These are phyloP conservation scores for Pheosia gnoma DNA, from an alignment of 2,888 invertebrate genomes.

Conservation along the genomic window DNA sequence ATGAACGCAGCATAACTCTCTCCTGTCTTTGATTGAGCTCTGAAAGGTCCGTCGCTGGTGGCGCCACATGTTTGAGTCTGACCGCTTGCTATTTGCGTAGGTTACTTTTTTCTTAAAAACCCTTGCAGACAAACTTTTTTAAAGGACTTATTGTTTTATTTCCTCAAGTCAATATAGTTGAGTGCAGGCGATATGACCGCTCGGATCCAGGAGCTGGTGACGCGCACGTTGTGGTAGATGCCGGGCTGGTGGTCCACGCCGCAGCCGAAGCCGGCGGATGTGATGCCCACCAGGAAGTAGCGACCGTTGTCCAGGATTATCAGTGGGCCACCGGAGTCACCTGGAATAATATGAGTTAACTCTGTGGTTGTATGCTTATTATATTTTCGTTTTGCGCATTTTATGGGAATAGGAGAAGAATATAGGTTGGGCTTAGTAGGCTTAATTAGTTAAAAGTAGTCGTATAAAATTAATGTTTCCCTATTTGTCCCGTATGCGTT, in stretches of 20 bases:
- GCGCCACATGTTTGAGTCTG: not conserved
- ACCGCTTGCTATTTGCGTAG: too few relatives aligned
- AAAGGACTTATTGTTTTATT: not conserved
- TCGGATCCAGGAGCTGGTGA: constrained; percentile 88
- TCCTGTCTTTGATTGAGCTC: too few relatives aligned
- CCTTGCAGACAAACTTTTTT: too few relatives aligned
- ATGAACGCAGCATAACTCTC: too few relatives aligned
- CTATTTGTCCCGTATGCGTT: too few relatives aligned
- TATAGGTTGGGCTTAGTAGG: too few relatives aligned
- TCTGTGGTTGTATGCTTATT: too few relatives aligned
- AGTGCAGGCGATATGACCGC: constrained; percentile 72
- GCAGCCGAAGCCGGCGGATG: constrained; percentile 94
- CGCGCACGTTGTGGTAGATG: constrained; percentile 92
- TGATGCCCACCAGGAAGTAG: constrained; percentile 92
- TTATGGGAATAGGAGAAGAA: not conserved
- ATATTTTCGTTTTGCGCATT: too few relatives aligned
- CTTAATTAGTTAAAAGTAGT: too few relatives aligned
- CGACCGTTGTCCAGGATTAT: constrained; percentile 88
- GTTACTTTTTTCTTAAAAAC: too few relatives aligned
- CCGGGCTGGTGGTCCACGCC: constrained; percentile 94
- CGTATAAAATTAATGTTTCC: too few relatives aligned
- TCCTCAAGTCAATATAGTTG: constrained; percentile 55
- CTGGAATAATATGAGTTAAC: constrained; percentile 58
- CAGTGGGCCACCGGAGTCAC: constrained; percentile 92
- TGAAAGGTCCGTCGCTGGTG: not conserved